Percentiles rank a stretch among this genome's conserved stretches.
phyloP scores from a whole-genome alignment of 2,113 vertebrate species.

The Aleadryas rufinucha region DNA sequence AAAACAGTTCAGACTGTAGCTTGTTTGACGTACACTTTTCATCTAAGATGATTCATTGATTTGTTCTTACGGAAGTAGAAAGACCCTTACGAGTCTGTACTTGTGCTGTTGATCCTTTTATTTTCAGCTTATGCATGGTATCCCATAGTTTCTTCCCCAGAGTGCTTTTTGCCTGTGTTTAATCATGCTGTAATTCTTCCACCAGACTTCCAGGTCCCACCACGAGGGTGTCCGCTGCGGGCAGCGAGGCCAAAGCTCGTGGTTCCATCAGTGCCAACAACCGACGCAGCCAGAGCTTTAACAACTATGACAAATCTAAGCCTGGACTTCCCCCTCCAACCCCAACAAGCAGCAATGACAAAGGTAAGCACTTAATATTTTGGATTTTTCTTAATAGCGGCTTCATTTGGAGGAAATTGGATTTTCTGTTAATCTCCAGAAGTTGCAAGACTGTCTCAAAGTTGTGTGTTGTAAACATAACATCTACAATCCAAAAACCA shows the following conservation, averaged over 20 bases:
- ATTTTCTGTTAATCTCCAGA: neutral
- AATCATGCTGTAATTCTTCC: neutral
- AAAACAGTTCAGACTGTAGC: neutral
- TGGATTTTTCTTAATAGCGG: neutral
- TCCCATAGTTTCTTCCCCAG: neutral
- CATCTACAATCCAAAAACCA: neutral
- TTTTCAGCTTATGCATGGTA: constrained; percentile 3
- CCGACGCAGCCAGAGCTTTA: constrained; percentile 94
- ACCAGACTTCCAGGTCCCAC: constrained; percentile 92
- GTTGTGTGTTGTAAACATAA: neutral
- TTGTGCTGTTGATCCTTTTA: neutral
- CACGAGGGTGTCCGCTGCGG: constrained; percentile 83
- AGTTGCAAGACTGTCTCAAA: neutral
- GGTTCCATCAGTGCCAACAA: constrained; percentile 81
- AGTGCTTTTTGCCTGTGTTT: neutral
- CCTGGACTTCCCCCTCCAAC: constrained; percentile 73
- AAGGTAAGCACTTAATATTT: constrained; percentile 74
- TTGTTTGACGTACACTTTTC: neutral
- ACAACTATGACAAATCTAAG: constrained; percentile 90
- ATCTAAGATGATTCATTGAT: neutral
- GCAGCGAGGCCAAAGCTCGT: constrained; percentile 85
- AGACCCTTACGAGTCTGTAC: neutral
- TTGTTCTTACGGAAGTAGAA: neutral
- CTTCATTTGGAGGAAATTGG: neutral
- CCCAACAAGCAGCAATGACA: constrained; percentile 67